Conservation (phyloP, 1,140 invertebrate species). For the Leptinotarsa texana region DNA sequence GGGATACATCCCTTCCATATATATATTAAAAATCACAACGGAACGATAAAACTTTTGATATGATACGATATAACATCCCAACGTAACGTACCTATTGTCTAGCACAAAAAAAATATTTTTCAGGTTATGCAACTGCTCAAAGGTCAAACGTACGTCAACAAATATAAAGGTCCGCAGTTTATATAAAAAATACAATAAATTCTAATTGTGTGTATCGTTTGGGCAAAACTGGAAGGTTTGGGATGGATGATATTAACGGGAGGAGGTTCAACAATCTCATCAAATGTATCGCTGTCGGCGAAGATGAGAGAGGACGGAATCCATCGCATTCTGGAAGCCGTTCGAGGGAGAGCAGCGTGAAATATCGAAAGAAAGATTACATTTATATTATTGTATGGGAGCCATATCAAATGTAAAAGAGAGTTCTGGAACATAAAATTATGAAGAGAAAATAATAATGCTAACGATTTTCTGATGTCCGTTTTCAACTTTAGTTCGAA, state of each 20-base stretch:
- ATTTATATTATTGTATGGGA: background rate
- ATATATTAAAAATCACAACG: conserved; percentile 12
- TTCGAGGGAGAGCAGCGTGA: conserved; percentile 40
- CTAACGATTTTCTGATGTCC: no score
- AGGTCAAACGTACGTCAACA: conserved; percentile 9
- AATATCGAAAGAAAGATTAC: conserved; percentile 12
- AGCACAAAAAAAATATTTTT: conserved; percentile 16
- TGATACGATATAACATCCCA: conserved; percentile 23
- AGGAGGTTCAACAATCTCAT: conserved; percentile 66
- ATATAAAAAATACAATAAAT: conserved; percentile 26
- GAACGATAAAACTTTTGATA: conserved; percentile 22
- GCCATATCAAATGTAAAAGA: no score
- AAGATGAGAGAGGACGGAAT: conserved; percentile 64
- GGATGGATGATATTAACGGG: conserved; percentile 71
- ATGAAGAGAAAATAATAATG: no score
- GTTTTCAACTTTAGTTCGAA: no score
- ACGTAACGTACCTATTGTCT: conserved; percentile 24
- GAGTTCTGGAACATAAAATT: no score
- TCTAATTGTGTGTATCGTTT: conserved; percentile 35
- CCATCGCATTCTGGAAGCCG: conserved; percentile 58
- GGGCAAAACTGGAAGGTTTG: conserved; percentile 57
- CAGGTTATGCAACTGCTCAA: background rate
- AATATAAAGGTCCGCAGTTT: conserved; percentile 9
- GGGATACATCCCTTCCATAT: background rate
- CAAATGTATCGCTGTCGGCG: conserved; percentile 63